Evolutionary conservation across 2,797 vertebrate species (phyloP), one percentile per base, ranked within the genome.

Genomic region (Cephalopachus bancanus): DNA sequence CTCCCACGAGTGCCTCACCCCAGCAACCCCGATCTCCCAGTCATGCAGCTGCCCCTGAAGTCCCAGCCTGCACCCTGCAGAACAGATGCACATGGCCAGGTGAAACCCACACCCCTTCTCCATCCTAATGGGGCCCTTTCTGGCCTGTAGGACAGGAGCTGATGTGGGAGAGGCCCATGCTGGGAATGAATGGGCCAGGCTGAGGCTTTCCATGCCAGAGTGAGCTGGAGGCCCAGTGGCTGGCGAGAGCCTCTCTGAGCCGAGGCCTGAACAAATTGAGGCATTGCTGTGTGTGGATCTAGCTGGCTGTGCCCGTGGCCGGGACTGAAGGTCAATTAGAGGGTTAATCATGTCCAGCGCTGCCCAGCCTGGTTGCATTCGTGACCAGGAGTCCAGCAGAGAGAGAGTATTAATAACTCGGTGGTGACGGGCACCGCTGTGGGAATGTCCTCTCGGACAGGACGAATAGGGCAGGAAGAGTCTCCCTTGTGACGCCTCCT

Each of bases 371-470:
- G 51, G 24, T n/a, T 5, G 4, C 37, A 33, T 89, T 71, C 33
- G 30, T 20, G 1, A 62, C 83, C 3, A 1, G 91, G 95, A 96
- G 65, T 87, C 94, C 94, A 57, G 80, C 83, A 37, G 89, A 89
- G 93, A 89, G 80, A 37, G 78, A 57, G 86, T 91, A 96, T 98
- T 97, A 97, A 96, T 96, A 96, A 94, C 96, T 84, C 5, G 0
- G 75, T 2, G 1, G 90, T 53, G 75, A 91, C 0, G 5, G 83
- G 74, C 76, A 51, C 88, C 5, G 1, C 94, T 80, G 96, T 5
- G 37, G 79, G 86, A 83, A 83, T 19, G 83, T 93, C 67, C 95
- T 94, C 87, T 44, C 22, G 4, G 74, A 79, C 6, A 11, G 51
- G 49, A 87, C 11, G 0, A 26, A 74, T 7, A 3, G 0, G 0